phyloP scores from a whole-genome alignment of 2,797 vertebrate species.

The Lagorchestes hirsutus region DNA sequence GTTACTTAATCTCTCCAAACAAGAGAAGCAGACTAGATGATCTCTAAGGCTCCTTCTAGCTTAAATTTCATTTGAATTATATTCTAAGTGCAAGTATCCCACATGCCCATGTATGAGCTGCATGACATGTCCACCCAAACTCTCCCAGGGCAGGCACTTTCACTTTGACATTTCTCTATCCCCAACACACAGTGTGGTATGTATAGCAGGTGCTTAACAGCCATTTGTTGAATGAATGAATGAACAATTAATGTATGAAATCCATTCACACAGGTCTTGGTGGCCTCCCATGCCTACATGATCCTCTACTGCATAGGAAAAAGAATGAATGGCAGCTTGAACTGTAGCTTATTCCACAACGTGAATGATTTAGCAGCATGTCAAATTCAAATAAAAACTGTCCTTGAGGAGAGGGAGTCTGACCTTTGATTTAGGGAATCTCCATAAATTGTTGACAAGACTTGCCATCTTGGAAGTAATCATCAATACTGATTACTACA shows the following conservation, averaged over 20 bases:
- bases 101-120: background rate
- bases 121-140: rapidly evolving
- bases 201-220: background rate
- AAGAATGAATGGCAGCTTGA: background rate
- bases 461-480: background rate
- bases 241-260: background rate
- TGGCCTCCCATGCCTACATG: background rate
- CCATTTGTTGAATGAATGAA: background rate
- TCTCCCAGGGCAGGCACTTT: background rate
- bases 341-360: background rate
- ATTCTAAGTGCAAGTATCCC: background rate
- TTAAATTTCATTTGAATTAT: background rate
- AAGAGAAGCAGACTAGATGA: background rate
- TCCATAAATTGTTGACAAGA: background rate
- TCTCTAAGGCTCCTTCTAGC: background rate
- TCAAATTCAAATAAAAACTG: background rate
- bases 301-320: background rate
- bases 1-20: background rate
- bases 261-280: background rate
- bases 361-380: background rate
- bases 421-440: background rate
- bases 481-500: background rate
- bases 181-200: background rate
- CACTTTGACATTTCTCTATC: background rate
- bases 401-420: background rate